Base-by-base conservation (phyloP, 2,113 vertebrate genomes). In the Neogobius melanostomus region DNA sequence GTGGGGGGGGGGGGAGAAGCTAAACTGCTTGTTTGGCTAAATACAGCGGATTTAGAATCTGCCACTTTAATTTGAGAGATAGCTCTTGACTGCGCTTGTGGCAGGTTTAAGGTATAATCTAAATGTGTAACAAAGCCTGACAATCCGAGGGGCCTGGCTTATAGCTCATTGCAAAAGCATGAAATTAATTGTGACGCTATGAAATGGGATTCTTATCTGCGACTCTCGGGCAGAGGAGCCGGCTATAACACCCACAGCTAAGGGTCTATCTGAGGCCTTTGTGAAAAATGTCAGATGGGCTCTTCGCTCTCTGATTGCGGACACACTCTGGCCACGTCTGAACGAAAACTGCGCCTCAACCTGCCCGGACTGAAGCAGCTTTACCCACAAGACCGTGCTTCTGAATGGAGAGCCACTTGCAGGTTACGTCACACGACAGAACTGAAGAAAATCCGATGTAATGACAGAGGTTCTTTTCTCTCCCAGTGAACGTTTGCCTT, bases 181-280 rank as follows among this genome's bases (percentile, higher is more conserved):
- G 85, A 91, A 91, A 91, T 91, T 82, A 88, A 87, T 91, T 90
- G 83, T 76, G 89, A 88, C 63, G 71, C 89, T 89, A 86, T 92
- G 89, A 90, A 92, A 91, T 90, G 76, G 90, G 89, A 93, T 92
- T 90, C 88, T 84, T 89, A 90, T 91, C 89, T 88, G 74, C 68
- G 56, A 80, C 68, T 87, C 52, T 54, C 64, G 54, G 83, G 79
- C 79, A 49, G 5, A 71, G 67, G 48, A 79, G 79, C 75, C 72
- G 78, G 64, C 60, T 46, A 5, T 36, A 75, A 84, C 74, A 82
- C 71, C 82, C 69, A 71, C 75, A 75, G 75, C 74, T 69, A 56
- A 68, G 59, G 69, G 77, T 73, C 76, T 68, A 51, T 73, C 75
- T 74, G 6, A 43, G 50, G 68, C 66, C 42, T 51, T 44, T 48